phyloP scores from a whole-genome alignment of 2,113 vertebrate genomes.

The Lasiurus cinereus region DNA sequence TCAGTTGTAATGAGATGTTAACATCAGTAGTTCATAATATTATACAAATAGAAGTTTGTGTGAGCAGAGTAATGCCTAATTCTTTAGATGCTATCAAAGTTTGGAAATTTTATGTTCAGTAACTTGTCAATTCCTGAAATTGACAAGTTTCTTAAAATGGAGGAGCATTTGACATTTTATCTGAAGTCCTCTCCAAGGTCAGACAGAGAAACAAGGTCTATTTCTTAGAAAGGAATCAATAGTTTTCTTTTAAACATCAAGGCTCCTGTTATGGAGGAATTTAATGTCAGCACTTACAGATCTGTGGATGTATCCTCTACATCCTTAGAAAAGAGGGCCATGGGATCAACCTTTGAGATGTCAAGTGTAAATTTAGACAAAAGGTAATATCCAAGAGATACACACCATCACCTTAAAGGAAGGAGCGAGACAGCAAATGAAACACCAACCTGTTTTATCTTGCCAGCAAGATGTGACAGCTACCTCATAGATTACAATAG shows the following conservation, averaged over 20 bases:
- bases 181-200: conserved; percentile 28
- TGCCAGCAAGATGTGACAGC: background rate
- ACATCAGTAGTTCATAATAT: background rate
- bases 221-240: conserved; percentile 66
- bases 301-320: background rate
- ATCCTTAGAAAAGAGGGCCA: background rate
- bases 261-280: conserved; percentile 45
- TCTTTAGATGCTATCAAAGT: background rate
- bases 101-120: conserved; percentile 4
- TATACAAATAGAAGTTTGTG: background rate
- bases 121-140: background rate
- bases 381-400: conserved; percentile 16
- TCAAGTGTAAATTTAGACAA: conserved; percentile 64
- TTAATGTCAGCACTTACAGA: conserved; percentile 68
- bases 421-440: background rate
- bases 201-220: background rate
- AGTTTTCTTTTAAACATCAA: conserved; percentile 68
- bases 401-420: background rate
- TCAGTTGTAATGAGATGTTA: background rate
- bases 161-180: conserved; percentile 47
- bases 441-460: background rate
- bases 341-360: conserved; percentile 27
- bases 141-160: background rate
- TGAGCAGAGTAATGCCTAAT: background rate
- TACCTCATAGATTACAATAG: background rate